Evolutionary conservation across 2,113 vertebrate genomes (phyloP).

Genomic region (Actenoides lindsayi): DNA sequence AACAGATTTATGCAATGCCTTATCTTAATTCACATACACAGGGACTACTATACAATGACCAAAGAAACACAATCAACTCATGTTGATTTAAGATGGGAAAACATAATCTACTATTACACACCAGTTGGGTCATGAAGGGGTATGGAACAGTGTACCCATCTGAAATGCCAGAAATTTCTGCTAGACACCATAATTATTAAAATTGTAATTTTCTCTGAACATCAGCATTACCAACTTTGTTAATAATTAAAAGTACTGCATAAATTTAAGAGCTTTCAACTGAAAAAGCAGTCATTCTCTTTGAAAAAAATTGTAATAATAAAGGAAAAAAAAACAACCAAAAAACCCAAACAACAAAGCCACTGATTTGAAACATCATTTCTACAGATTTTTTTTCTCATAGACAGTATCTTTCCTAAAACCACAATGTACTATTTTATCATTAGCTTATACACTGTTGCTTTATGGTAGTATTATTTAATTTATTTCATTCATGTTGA

Average conservation of each 20-base stretch:
- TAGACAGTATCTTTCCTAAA: constrained; percentile 39
- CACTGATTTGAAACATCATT: neutral
- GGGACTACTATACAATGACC: neutral
- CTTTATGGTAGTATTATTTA: constrained; percentile 73
- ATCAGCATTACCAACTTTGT: neutral
- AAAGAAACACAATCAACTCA: neutral
- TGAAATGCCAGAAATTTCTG: neutral
- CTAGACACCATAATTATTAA: neutral
- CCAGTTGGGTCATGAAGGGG: neutral
- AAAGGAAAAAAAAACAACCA: neutral
- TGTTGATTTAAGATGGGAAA: neutral
- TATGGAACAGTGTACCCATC: neutral
- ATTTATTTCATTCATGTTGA: constrained; percentile 80
- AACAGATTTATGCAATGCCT: neutral
- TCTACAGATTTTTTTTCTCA: constrained; percentile 10
- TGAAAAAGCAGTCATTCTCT: neutral
- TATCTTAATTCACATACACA: neutral
- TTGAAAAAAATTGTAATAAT: constrained; percentile 8
- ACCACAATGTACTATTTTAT: constrained; percentile 52
- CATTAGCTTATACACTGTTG: constrained; percentile 60
- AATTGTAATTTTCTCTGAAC: neutral
- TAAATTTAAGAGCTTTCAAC: neutral
- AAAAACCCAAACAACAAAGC: neutral
- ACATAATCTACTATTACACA: neutral
- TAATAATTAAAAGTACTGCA: neutral